Evolutionary conservation across 2,113 vertebrate species (phyloP).

Genomic region (Salvator merianae): DNA sequence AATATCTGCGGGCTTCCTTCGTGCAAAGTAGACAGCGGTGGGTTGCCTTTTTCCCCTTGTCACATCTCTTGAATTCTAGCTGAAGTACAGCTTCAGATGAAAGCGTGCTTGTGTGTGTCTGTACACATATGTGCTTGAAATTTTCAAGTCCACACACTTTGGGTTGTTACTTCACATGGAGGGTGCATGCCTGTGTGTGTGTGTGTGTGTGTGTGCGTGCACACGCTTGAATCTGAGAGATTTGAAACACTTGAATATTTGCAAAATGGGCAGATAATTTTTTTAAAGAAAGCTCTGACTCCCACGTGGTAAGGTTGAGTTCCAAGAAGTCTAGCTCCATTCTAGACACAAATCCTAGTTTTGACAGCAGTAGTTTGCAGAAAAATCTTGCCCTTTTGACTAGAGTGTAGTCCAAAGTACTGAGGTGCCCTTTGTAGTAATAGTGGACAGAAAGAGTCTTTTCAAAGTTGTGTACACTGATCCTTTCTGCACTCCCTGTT

Average conservation of each 20-base stretch:
- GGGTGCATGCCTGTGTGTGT: not conserved
- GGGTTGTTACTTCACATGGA: not conserved
- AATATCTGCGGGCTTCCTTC: too few species aligned
- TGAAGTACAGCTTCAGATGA: too few species aligned
- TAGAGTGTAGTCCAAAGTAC: not conserved
- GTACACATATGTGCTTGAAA: too few species aligned
- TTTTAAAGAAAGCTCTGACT: not conserved
- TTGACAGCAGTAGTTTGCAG: not conserved
- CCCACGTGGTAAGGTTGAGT: not conserved
- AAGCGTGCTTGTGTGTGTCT: too few species aligned
- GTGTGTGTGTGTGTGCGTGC: too few species aligned
- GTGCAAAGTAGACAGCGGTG: not conserved
- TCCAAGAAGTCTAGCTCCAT: not conserved
- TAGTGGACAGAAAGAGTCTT: not conserved
- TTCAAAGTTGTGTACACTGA: not conserved
- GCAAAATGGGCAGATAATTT: not conserved
- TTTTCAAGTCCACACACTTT: too few species aligned
- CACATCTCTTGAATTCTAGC: too few species aligned
- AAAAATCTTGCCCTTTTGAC: not conserved
- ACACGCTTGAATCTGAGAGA: too few species aligned
- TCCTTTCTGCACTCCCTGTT: not conserved
- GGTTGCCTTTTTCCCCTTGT: too few species aligned
- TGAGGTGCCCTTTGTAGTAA: not conserved
- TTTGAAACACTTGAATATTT: too few species aligned
- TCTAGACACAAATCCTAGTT: too few species aligned